Evolutionary conservation across 2,888 invertebrate genomes (phyloP).

Genomic region (Sacculina carcini): DNA sequence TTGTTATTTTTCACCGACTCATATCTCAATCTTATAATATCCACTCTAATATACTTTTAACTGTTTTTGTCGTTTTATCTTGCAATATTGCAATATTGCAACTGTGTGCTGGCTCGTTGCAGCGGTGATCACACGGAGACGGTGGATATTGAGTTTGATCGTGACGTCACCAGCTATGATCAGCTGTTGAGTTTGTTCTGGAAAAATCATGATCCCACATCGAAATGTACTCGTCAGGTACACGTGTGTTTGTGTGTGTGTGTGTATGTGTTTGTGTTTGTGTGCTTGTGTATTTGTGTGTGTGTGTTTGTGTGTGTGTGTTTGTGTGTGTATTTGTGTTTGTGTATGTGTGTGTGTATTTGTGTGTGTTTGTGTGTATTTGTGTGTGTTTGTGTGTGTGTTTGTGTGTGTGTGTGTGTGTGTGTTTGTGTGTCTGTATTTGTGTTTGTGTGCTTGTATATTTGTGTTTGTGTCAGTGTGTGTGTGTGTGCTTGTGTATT

Average conservation of each 20-base stretch:
- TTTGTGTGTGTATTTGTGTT: too few species aligned
- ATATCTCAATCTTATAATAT: too few species aligned
- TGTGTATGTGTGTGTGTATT: conserved; percentile 16
- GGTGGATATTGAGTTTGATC: conserved; percentile 70
- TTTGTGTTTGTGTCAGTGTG: too few species aligned
- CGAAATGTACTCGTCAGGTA: conserved; percentile 54
- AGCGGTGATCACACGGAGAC: conserved; percentile 88
- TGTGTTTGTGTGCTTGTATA: too few species aligned
- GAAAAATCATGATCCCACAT: conserved; percentile 74
- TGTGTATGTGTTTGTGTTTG: conserved; percentile 34
- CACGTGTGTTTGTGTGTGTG: too few species aligned
- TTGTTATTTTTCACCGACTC: too few species aligned
- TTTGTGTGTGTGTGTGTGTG: too few species aligned
- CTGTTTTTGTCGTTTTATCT: too few species aligned
- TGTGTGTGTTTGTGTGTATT: conserved; percentile 17
- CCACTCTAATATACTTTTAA: too few species aligned
- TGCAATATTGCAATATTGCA: too few species aligned
- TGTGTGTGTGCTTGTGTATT: too few species aligned
- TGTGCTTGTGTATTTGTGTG: conserved; percentile 25
- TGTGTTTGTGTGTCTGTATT: too few species aligned
- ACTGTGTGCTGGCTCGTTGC: conserved; percentile 19
- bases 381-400: conserved; percentile 76
- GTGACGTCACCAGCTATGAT: conserved; percentile 40
- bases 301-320: conserved; percentile 65
- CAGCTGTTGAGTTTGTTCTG: conserved; percentile 62